These are phyloP conservation scores for Pangasianodon gigas DNA, from an alignment of 2,113 vertebrate species.

Conservation along the genomic window DNA sequence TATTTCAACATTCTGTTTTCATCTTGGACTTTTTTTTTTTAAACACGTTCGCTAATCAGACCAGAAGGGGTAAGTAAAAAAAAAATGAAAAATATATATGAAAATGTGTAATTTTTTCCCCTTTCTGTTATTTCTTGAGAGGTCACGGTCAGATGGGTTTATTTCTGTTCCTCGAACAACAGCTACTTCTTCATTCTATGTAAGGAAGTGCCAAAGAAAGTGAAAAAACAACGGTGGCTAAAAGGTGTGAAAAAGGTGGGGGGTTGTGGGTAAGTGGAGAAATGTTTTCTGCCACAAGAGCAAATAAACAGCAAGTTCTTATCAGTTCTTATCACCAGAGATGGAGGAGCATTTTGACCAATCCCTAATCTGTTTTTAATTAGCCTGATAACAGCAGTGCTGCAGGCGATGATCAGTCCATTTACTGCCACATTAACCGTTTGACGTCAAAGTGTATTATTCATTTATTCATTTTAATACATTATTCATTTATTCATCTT, in stretches of 20 bases:
- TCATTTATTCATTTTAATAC: neutral
- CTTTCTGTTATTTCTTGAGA: neutral
- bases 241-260: neutral
- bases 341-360: neutral
- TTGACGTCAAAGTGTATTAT: neutral
- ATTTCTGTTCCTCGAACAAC: neutral
- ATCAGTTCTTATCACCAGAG: conserved; percentile 5
- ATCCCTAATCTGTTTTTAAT: conserved; percentile 27
- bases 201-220: neutral
- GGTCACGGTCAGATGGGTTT: conserved; percentile 3
- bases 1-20: neutral
- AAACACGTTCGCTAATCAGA: neutral
- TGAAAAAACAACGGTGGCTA: neutral
- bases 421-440: neutral
- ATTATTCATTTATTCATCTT: neutral
- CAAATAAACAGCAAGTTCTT: neutral
- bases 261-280: neutral
- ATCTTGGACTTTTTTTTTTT: too few species aligned
- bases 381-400: neutral
- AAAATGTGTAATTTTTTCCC: neutral
- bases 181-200: neutral
- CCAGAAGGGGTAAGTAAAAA: neutral
- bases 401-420: neutral
- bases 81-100: neutral
- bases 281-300: neutral